These are phyloP conservation scores for Galaxea fascicularis DNA, from an alignment of 92 coral and sea anemone species.

Conservation along the genomic window DNA sequence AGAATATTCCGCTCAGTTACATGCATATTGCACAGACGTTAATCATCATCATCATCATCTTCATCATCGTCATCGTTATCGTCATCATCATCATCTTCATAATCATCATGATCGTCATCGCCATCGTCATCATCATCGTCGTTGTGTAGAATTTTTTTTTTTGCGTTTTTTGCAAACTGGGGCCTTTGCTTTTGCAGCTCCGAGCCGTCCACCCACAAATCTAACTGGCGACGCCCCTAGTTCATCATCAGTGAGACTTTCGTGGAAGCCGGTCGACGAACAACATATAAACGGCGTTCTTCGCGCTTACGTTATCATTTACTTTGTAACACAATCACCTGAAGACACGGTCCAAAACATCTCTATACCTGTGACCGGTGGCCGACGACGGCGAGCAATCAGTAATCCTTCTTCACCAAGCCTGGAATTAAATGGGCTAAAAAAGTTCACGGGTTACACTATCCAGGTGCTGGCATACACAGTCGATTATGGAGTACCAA, in stretches of 20 bases:
- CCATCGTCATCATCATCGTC: too few relatives aligned
- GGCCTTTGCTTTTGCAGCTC: slow-evolving; percentile 46
- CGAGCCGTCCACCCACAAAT: slow-evolving; percentile 70
- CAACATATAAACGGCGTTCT: slow-evolving; percentile 71
- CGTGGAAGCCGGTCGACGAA: slow-evolving; percentile 72
- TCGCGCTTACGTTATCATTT: slow-evolving; percentile 59
- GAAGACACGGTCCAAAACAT: slow-evolving; percentile 44
- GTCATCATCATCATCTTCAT: too few relatives aligned
- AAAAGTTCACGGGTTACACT: slow-evolving; percentile 74
- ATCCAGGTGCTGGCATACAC: slow-evolving; percentile 88
- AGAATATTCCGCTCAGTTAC: too few relatives aligned
- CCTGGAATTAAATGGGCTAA: slow-evolving; percentile 64
- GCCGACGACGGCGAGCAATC: slow-evolving; percentile 56
- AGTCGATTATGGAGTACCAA: slow-evolving; percentile 76
- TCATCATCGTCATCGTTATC: too few relatives aligned
- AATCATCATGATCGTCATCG: too few relatives aligned
- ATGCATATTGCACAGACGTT: too few relatives aligned
- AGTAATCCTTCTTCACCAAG: slow-evolving; percentile 44
- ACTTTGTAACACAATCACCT: slow-evolving; percentile 40
- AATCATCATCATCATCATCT: too few relatives aligned
- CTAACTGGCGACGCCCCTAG: slow-evolving; percentile 50
- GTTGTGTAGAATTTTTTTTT: too few relatives aligned
- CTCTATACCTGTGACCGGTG: slow-evolving; percentile 31
- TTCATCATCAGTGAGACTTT: slow-evolving; percentile 51
- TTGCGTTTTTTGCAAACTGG: too few relatives aligned